phyloP scores from a whole-genome alignment of 2,888 invertebrate species.

The Corbicula japonica region DNA sequence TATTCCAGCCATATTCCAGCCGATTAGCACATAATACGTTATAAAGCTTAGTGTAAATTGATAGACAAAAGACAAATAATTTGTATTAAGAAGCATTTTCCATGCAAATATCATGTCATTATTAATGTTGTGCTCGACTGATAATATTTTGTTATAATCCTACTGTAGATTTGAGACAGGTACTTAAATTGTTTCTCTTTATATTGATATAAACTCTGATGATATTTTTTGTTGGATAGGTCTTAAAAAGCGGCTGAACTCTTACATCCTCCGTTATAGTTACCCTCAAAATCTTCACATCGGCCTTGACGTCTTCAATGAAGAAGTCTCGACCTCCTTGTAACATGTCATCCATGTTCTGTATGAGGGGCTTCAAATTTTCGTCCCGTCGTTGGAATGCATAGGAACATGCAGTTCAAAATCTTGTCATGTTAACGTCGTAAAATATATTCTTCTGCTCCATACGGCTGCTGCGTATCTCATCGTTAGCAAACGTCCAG shows the following conservation, averaged over 20 bases:
- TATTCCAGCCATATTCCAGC: too few species aligned
- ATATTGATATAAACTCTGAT: not conserved
- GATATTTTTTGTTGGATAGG: constrained; percentile 34
- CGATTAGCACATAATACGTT: too few species aligned
- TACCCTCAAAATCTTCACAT: constrained; percentile 11
- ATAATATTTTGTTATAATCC: not conserved
- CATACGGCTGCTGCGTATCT: too few species aligned
- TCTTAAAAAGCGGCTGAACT: constrained; percentile 26
- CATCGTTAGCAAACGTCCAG: not conserved
- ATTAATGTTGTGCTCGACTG: constrained; percentile 6
- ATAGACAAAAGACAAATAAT: too few species aligned
- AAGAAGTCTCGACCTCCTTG: constrained; percentile 16
- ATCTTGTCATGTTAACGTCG: constrained; percentile 1
- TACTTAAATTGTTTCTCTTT: not conserved
- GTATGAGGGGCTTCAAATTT: not conserved
- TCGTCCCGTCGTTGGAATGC: not conserved
- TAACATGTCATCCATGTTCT: constrained; percentile 2
- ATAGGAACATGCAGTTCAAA: not conserved
- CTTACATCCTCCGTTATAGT: constrained; percentile 26
- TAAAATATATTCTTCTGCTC: not conserved
- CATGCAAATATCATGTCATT: not conserved
- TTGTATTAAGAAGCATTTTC: constrained; percentile 20
- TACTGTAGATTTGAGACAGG: not conserved
- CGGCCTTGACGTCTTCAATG: constrained; percentile 15
- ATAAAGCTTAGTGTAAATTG: constrained; percentile 1